Evolutionary conservation across 37 sponge, comb jelly and placozoan species (phyloP).

Genomic region (Ianthella basta): DNA sequence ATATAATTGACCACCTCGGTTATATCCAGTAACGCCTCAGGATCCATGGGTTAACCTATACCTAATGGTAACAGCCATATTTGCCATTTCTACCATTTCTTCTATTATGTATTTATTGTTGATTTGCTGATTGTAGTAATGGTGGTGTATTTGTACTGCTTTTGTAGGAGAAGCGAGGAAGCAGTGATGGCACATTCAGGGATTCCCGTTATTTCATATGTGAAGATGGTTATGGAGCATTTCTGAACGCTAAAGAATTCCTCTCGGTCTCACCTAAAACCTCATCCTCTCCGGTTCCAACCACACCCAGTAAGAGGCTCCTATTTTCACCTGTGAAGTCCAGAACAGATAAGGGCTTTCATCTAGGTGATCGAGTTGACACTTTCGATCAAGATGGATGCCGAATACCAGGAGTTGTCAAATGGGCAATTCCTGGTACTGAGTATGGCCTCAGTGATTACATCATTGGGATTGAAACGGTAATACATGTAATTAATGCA

Average conservation of each 20-base stretch:
- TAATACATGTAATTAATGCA: too few relatives aligned
- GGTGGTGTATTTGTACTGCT: too few relatives aligned
- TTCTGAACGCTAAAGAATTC: neutral
- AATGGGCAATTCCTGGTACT: conserved; percentile 1
- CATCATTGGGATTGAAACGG: conserved; percentile 22
- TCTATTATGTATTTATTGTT: too few relatives aligned
- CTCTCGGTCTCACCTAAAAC: neutral
- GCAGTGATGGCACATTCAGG: conserved; percentile 8
- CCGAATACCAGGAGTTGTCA: neutral
- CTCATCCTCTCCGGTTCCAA: neutral
- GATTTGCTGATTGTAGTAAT: too few relatives aligned
- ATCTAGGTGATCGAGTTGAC: neutral
- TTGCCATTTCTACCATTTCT: too few relatives aligned
- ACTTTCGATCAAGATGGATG: neutral
- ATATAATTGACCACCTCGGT: too few relatives aligned
- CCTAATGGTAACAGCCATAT: too few relatives aligned
- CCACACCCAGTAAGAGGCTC: neutral
- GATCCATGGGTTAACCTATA: too few relatives aligned
- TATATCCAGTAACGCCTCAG: too few relatives aligned
- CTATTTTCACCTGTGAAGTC: neutral
- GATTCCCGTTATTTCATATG: neutral
- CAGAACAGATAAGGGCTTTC: neutral
- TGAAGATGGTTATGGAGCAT: neutral
- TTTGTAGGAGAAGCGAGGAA: conserved; percentile 1
- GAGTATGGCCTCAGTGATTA: neutral